Conservation (phyloP, 2,113 vertebrate genomes). For the Apeltes quadracus region DNA sequence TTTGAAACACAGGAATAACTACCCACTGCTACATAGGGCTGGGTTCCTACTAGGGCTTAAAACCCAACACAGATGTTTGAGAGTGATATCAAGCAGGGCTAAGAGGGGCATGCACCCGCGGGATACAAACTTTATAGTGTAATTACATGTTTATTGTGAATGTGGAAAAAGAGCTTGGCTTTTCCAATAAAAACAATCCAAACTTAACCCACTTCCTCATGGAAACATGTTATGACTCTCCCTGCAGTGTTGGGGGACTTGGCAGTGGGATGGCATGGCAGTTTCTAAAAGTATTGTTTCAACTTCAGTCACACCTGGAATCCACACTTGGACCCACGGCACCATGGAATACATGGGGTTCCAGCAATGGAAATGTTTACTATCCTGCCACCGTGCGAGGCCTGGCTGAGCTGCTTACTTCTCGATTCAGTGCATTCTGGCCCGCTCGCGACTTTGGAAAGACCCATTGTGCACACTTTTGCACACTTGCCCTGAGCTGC, state of each 20-base stretch:
- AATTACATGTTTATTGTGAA: constrained; percentile 14
- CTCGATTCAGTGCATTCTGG: background rate
- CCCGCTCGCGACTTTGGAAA: background rate
- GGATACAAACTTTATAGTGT: background rate
- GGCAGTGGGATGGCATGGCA: background rate
- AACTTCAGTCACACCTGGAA: constrained; percentile 10
- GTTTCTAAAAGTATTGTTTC: constrained; percentile 13
- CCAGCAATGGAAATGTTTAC: background rate
- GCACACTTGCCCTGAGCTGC: background rate
- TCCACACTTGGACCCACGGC: constrained; percentile 10
- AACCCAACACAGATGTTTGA: constrained; percentile 10
- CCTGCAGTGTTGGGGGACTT: background rate
- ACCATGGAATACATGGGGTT: too few relatives aligned
- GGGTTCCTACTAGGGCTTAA: background rate
- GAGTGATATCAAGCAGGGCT: background rate
- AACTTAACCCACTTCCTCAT: constrained; percentile 11
- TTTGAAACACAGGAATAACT: constrained; percentile 2
- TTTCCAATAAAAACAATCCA: constrained; percentile 19
- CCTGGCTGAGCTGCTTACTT: background rate
- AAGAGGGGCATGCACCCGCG: background rate
- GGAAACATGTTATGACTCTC: constrained; percentile 19
- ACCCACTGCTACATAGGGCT: background rate
- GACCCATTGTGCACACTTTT: background rate
- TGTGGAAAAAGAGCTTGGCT: constrained; percentile 4
- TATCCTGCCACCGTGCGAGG: background rate